Evolutionary conservation across 1,140 invertebrate genomes (phyloP), one percentile per base, ranked within the genome.

Genomic region (Drosophila parvula): DNA sequence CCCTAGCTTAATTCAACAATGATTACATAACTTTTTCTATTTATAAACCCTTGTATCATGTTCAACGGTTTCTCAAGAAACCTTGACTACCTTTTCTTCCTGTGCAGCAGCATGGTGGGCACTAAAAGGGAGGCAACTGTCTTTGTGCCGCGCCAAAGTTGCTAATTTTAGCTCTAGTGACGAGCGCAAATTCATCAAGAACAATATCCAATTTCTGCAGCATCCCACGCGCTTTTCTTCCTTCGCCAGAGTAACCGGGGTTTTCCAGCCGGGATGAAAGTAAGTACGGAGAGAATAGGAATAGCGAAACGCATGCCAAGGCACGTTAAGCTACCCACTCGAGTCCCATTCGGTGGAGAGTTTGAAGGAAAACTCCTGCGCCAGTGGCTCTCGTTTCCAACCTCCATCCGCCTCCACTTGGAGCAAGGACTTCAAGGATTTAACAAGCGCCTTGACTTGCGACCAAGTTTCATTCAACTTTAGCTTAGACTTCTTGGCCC

Each of bases 391-490:
- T 30, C 22, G 12, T 18, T 60, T 59, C 27, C 27, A 14, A 11
- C 27, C 51, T n/a, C 27, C 27, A 34, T n/a, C 27, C 7, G 28
- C 5, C 51, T 34, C 48, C 48, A 51, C 48, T 18, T 18, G 11
- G 5, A 34, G 50, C 34, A n/a, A 27, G 51, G 51, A 55, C 62
- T 61, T 61, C 10, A 64, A 65, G 58, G 36, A 43, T 57, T 44
- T 38, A 55, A 55, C 51, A 55, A 55, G 47, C 45, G 45, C 45
- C 32, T n/a, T 30, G 30, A 36, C 59, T 55, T 61, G 41, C 47
- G 14, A 38, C 43, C 65, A 71, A 71, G 69, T 73, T 73, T 73
- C 65, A 71, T 59, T 73, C 69, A 73, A 73, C 69, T 73, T 73
- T 73, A 38, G 51, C 67, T 28, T n/a, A 71, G 65, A 73, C 69